Evolutionary conservation across 2,797 vertebrate species (phyloP), one percentile per base, ranked within the genome.

Genomic region (Danio choprae): DNA sequence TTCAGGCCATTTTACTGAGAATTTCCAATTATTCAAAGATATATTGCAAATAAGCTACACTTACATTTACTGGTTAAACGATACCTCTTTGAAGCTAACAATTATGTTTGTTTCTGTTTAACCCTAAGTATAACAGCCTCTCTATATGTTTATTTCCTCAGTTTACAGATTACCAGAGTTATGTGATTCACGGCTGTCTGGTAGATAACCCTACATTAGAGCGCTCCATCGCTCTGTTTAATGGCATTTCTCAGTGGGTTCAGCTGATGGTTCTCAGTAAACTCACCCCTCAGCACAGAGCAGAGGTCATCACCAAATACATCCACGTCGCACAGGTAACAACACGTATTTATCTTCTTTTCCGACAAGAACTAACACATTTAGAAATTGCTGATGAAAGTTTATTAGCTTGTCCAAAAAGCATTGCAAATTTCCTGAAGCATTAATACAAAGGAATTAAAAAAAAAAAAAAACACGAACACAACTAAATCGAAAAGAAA

Each of bases 231-330:
- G 94, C 96, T 80, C 91, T 99, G 81, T 99, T 99, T 90, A 99
- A 98, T 16, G 96, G 97, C 0, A 94, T 98, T 83, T 99, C 98
- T 10, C 98, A 98, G 85, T 99, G 98, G 98, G 97, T 99, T 59
- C 98, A 99, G 78, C 91, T 99, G 84, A 99, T 99, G 98, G 96
- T 99, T 84, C 96, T 99, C 75, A 99, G 96, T 91, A 98, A 98
- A 88, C 96, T 96, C 22, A 98, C 96, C 3, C 95, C 98, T 10
- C 96, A 96, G 86, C 96, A 96, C 89, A 94, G 98, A 15, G 97
- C 96, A 68, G 95, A 97, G 80, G 97, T 99, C 84, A 98, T 99
- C 89, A 96, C 95, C 79, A 98, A 99, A 87, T 99, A 97, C 89
- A 98, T 98, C 88, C 95, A 98, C 46, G 96, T 99, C 83, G 96